Evolutionary conservation across 2,113 vertebrate genomes (phyloP).

Genomic region (Podarcis raffonei): DNA sequence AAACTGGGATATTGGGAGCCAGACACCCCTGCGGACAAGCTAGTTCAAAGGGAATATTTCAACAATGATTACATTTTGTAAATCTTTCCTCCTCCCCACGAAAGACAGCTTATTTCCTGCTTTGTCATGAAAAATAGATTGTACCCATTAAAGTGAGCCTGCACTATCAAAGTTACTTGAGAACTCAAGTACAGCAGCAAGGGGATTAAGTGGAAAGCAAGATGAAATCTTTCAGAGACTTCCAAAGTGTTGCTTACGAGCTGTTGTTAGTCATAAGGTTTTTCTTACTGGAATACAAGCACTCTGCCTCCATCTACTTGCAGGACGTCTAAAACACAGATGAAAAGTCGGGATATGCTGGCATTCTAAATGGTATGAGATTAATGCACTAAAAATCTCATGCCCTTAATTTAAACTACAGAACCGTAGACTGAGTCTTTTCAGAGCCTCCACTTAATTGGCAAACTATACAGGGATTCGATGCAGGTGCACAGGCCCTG

Average conservation of each 20-base stretch:
- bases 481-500: not conserved
- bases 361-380: constrained; percentile 30
- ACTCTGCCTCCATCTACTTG: constrained; percentile 42
- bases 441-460: constrained; percentile 57
- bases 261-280: constrained; percentile 59
- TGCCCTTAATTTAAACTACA: constrained; percentile 21
- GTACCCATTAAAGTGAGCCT: constrained; percentile 81
- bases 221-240: constrained; percentile 69
- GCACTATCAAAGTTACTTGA: constrained; percentile 79
- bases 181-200: constrained; percentile 77
- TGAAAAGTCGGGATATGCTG: constrained; percentile 31
- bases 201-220: constrained; percentile 72
- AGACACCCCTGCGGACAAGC: constrained; percentile 84
- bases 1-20: constrained; percentile 81
- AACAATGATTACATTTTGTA: constrained; percentile 91
- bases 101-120: constrained; percentile 82
- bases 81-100: constrained; percentile 76
- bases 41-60: constrained; percentile 89
- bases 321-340: constrained; percentile 30
- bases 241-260: constrained; percentile 57
- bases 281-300: constrained; percentile 54
- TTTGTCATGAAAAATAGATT: constrained; percentile 86
- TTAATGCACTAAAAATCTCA: constrained; percentile 45
- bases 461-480: constrained; percentile 51
- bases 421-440: constrained; percentile 62